Conservation (phyloP, 2,888 invertebrate genomes). For the Noctua pronuba region DNA sequence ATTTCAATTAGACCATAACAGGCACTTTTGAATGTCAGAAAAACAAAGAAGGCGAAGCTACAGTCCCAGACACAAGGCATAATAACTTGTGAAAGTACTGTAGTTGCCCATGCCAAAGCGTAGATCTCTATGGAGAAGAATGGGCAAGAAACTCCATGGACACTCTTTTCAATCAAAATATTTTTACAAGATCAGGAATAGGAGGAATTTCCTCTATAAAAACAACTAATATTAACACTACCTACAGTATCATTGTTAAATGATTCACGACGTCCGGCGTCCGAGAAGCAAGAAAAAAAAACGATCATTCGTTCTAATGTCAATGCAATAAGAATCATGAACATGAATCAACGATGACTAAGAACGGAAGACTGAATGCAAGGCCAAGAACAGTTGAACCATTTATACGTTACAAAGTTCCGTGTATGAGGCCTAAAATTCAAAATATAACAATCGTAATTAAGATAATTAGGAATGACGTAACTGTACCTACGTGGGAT, state of each 20-base stretch:
- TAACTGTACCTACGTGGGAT: constrained; percentile 34
- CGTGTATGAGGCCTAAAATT: constrained; percentile 59
- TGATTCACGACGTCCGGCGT: constrained; percentile 35
- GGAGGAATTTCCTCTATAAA: not conserved
- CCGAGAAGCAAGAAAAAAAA: constrained; percentile 53
- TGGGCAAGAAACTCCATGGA: too few relatives aligned
- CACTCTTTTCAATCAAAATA: too few relatives aligned
- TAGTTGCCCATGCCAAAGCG: too few relatives aligned
- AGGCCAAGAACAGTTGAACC: constrained; percentile 51
- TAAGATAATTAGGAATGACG: constrained; percentile 60
- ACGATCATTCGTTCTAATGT: constrained; percentile 60
- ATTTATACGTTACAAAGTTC: constrained; percentile 65
- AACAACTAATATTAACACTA: constrained; percentile 6
- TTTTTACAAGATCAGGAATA: too few relatives aligned
- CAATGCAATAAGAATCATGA: constrained; percentile 70
- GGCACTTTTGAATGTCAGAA: too few relatives aligned
- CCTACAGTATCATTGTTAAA: constrained; percentile 21
- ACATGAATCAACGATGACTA: constrained; percentile 82
- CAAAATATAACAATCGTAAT: constrained; percentile 54
- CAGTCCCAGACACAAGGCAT: too few relatives aligned
- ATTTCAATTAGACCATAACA: too few relatives aligned
- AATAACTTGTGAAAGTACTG: too few relatives aligned
- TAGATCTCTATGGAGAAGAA: too few relatives aligned
- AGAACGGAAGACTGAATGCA: constrained; percentile 70
- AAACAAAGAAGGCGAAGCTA: too few relatives aligned